Base-by-base conservation (phyloP, 2,113 vertebrate species). In the Paracyprichromis sp. region DNA sequence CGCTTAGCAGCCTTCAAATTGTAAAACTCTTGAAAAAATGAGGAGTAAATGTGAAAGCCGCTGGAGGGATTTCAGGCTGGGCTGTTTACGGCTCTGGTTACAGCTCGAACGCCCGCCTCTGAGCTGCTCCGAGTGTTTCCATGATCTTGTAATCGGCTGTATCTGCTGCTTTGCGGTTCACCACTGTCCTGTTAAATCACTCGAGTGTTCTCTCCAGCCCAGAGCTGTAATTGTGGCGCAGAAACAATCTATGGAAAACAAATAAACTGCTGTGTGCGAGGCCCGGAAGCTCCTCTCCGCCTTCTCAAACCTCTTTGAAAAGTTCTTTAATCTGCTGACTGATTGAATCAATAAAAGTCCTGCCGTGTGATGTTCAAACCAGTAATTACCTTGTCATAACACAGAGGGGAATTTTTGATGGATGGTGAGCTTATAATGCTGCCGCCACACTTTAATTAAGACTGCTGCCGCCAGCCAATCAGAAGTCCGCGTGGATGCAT, bases 241-340 rank as follows among this genome's bases (percentile, higher is more conserved):
- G 82, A 83, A 90, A 90, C 89, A 38, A 89, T 93, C 59, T 90
- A 16, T 86, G 86, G 89, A 91, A 91, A 90, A 93, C 88, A 93
- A 88, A 91, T 83, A 83, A 83, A 76, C 13, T 52, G 10, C 76
- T 66, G 45, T 56, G 40, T 21, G 26, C 78, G 31, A 61, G 21
- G 52, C 34, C 47, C 24, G n/a, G 50, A 69, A 69, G 89, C 73
- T 56, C 4, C 45, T 52, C 57, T 59, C 5, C 45, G 26, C 45
- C 73, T 31, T 78, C 26, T 78, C 45, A 13, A 52, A 0, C 10
- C 73, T 78, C 73, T 78, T 78, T 52, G 54, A 50, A 86, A 82
- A 83, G 21, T 54, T 56, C 86, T 87, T 88, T 91, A 85, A 92
- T 93, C 86, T 80, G 50, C 82, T 66, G 80, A 81, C 54, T 87